These are phyloP conservation scores for Caenorhabditis sp. DNA, from an alignment of 2,888 invertebrate genomes.

Conservation along the genomic window DNA sequence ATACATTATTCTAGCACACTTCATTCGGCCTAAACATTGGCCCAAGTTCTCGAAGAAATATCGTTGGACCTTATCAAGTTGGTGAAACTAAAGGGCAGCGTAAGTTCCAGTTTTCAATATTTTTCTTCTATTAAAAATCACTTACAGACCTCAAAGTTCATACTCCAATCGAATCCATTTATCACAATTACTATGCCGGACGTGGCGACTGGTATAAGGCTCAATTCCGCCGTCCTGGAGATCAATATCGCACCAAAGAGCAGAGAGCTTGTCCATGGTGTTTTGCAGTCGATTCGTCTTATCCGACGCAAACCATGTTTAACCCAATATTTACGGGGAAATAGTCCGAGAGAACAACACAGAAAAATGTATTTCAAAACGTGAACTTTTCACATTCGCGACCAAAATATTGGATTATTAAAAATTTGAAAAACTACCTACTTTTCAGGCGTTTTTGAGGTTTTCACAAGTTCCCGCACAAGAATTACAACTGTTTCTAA, in stretches of 20 bases:
- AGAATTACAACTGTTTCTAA: no score
- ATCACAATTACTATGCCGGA: conserved; percentile 43
- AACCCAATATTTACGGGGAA: background rate
- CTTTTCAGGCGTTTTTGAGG: no score
- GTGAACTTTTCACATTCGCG: no score
- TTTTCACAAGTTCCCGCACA: no score
- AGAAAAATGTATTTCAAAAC: no score
- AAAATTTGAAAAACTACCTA: no score
- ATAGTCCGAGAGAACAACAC: no score
- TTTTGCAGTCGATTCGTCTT: conserved; percentile 48
- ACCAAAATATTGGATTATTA: no score
- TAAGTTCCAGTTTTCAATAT: conserved; percentile 2
- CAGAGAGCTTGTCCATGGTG: conserved; percentile 63
- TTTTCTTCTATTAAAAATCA: background rate
- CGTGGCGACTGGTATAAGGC: conserved; percentile 51
- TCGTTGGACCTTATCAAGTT: conserved; percentile 44
- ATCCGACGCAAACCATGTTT: conserved; percentile 40
- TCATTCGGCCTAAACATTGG: conserved; percentile 49
- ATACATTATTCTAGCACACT: conserved; percentile 34
- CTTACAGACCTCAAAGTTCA: conserved; percentile 33
- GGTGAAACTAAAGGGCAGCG: conserved; percentile 43
- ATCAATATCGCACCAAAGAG: conserved; percentile 53
- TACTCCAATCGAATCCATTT: conserved; percentile 42
- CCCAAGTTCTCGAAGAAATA: conserved; percentile 32
- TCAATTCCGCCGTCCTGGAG: conserved; percentile 48